These are phyloP conservation scores for Aulostomus chinensis DNA, from an alignment of 2,797 vertebrate genomes.

Conservation along the genomic window DNA sequence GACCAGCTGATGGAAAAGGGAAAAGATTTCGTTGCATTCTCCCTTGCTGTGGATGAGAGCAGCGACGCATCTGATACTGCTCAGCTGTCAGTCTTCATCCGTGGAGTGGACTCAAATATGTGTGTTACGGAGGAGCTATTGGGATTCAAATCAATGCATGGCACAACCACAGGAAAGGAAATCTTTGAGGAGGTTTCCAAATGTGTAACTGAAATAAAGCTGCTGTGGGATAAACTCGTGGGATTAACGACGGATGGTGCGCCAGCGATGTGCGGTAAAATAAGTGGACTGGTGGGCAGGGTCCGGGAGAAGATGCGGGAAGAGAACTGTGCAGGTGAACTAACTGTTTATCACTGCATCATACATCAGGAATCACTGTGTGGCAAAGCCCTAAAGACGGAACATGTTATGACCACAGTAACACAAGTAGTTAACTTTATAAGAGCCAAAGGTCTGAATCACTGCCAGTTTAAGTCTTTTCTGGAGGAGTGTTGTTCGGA, in stretches of 20 bases:
- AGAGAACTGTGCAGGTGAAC: neutral
- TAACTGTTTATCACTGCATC: slow-evolving; percentile 3
- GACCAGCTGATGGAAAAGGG: slow-evolving; percentile 6
- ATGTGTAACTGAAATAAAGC: slow-evolving; percentile 1
- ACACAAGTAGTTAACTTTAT: slow-evolving; percentile 2
- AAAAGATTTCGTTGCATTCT: neutral
- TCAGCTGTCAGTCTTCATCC: slow-evolving; percentile 7
- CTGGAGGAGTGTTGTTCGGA: no score
- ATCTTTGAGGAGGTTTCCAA: neutral
- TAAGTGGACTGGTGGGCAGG: no score
- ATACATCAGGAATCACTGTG: neutral
- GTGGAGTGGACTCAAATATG: neutral
- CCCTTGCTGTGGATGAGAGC: slow-evolving; percentile 20
- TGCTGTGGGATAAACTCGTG: slow-evolving; percentile 3
- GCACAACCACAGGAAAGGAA: slow-evolving; percentile 2
- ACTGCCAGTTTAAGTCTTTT: slow-evolving; percentile 2
- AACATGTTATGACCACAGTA: slow-evolving; percentile 7
- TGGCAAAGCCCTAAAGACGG: no score
- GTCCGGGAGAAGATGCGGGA: neutral
- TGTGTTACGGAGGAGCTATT: no score
- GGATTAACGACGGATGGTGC: no score
- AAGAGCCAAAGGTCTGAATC: slow-evolving; percentile 1
- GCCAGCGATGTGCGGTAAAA: no score
- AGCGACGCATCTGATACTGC: slow-evolving; percentile 14
- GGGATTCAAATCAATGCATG: slow-evolving; percentile 1